phyloP scores from a whole-genome alignment of 2,888 invertebrate genomes.

The Limnephilus marmoratus region DNA sequence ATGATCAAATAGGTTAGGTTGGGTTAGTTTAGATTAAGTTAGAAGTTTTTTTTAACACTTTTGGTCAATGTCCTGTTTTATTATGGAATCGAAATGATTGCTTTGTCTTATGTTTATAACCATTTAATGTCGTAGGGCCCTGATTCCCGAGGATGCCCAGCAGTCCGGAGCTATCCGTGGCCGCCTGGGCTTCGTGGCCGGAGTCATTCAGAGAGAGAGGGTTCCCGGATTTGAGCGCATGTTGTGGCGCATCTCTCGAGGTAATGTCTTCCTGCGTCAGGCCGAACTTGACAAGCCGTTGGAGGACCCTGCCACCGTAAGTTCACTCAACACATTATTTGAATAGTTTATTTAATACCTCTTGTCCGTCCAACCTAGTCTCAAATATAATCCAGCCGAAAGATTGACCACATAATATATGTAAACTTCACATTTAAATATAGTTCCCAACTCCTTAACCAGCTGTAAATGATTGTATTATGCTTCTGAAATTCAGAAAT shows the following conservation, averaged over 20 bases:
- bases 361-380: neutral
- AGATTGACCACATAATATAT: neutral
- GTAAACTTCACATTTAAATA: no score
- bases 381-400: neutral
- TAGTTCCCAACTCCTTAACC: no score
- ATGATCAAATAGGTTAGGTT: neutral
- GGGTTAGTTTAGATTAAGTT: neutral
- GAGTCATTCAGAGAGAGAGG: constrained; percentile 93
- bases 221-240: constrained; percentile 94
- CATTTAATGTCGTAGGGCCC: constrained; percentile 70
- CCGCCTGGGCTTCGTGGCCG: constrained; percentile 88
- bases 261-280: constrained; percentile 92
- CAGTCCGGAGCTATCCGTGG: constrained; percentile 74
- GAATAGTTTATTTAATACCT: neutral
- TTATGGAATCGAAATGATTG: no score
- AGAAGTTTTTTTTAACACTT: neutral
- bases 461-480: no score
- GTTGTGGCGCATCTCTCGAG: constrained; percentile 95
- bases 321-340: neutral
- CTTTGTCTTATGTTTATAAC: neutral
- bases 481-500: no score
- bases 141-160: constrained; percentile 76
- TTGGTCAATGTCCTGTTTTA: neutral
- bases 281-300: constrained; percentile 90
- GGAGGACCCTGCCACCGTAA: constrained; percentile 90